A percentile compares a stretch with the other conserved stretches of the same genome.
Conservation (phyloP, 2,797 vertebrate genomes). For the Pyrocephalus nanus region DNA sequence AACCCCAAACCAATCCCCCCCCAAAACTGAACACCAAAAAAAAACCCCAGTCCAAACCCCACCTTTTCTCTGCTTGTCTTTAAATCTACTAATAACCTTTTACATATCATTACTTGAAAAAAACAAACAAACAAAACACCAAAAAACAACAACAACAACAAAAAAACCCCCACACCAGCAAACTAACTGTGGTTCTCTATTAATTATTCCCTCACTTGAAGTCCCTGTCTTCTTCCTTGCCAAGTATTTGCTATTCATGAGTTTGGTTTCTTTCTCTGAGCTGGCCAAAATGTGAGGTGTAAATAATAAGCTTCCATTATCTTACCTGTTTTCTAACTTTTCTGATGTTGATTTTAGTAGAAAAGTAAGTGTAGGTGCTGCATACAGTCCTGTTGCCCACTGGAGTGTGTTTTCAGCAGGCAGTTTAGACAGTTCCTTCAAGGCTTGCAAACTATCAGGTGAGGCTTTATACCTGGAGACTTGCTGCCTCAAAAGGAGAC, state of each 20-base stretch:
- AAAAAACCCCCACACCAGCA: background rate
- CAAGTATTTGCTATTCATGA: background rate
- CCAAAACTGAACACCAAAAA: no score
- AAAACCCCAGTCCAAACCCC: background rate
- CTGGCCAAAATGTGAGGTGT: background rate
- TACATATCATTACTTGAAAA: background rate
- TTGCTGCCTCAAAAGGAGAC: background rate
- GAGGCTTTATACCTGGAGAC: background rate
- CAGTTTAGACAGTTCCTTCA: background rate
- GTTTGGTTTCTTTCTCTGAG: background rate
- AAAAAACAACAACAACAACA: no score
- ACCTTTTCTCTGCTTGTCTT: background rate
- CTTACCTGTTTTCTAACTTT: background rate
- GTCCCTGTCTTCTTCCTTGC: background rate
- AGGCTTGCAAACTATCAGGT: background rate
- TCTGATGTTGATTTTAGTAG: background rate
- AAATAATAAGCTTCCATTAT: background rate
- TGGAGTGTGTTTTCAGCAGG: background rate
- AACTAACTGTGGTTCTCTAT: background rate
- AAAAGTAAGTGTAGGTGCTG: background rate
- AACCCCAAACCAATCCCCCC: no score
- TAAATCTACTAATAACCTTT: background rate
- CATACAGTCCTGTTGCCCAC: accelerated
- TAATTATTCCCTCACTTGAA: background rate
- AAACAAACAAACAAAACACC: no score